Evolutionary conservation across 2,797 vertebrate species (phyloP).

Genomic region (Tangara arthus): DNA sequence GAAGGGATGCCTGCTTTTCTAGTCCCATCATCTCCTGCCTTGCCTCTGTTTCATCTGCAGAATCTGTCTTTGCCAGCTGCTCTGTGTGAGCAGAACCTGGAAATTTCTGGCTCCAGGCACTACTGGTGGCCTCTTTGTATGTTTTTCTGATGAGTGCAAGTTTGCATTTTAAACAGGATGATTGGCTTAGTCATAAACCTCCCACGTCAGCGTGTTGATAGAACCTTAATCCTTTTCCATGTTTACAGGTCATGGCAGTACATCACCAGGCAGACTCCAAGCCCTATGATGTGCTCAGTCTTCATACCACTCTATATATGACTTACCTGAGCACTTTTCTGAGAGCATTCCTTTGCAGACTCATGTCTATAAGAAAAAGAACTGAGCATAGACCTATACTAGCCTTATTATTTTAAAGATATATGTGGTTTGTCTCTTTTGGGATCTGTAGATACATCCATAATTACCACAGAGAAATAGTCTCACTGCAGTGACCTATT

Average conservation of each 20-base stretch:
- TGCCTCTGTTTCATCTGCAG: neutral
- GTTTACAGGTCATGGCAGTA: neutral
- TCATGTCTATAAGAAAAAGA: neutral
- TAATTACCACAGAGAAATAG: neutral
- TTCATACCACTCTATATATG: neutral
- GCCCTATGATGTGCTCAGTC: neutral
- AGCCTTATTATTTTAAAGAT: neutral
- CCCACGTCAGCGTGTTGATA: neutral
- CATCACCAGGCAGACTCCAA: neutral
- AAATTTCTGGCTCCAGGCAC: neutral
- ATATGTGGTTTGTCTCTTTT: neutral
- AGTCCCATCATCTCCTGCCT: neutral
- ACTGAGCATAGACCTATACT: neutral
- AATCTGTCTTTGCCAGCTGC: neutral
- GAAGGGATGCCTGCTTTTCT: neutral
- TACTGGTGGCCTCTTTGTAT: neutral
- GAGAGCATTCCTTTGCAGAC: neutral
- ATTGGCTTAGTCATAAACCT: neutral
- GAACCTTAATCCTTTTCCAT: conserved; percentile 14
- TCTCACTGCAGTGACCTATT: neutral
- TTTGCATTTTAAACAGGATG: conserved; percentile 10
- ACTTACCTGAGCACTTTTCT: neutral
- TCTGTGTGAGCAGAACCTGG: neutral
- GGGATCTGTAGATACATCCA: neutral
- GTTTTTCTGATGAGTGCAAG: neutral